Percentiles rank a stretch among this genome's conserved stretches.
phyloP scores from a whole-genome alignment of 2,888 invertebrate genomes.

The Oconnorella tubifera region DNA sequence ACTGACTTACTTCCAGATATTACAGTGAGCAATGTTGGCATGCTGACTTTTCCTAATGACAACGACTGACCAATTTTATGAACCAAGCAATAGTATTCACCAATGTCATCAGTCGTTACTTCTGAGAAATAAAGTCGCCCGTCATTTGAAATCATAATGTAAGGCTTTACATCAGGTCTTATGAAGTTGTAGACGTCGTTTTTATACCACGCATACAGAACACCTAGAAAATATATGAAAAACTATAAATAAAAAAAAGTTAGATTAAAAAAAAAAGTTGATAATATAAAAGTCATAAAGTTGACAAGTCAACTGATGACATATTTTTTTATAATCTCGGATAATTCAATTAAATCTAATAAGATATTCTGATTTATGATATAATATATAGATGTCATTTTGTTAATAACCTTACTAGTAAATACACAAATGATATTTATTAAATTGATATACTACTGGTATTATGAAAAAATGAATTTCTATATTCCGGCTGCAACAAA shows the following conservation, averaged over 20 bases:
- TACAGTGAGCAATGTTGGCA: slow-evolving; percentile 42
- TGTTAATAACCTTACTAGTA: no score
- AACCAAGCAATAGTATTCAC: slow-evolving; percentile 41
- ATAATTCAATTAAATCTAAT: no score
- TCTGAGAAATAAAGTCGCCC: slow-evolving; percentile 96
- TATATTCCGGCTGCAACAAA: no score
- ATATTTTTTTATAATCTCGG: no score
- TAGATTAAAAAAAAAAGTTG: no score
- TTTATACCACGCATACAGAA: slow-evolving; percentile 87
- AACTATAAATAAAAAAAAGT: background rate
- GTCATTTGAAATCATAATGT: slow-evolving; percentile 86
- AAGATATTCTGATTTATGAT: no score
- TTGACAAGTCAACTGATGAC: background rate
- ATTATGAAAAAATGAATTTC: no score
- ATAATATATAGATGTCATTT: no score
- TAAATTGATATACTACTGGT: no score
- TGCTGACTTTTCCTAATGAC: slow-evolving; percentile 40
- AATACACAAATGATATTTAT: no score
- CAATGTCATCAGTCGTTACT: slow-evolving; percentile 70
- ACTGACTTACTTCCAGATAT: slow-evolving; percentile 41
- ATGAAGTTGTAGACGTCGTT: slow-evolving; percentile 86
- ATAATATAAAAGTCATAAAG: background rate
- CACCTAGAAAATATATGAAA: slow-evolving; percentile 57
- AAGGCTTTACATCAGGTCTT: slow-evolving; percentile 76
- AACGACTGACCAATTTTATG: slow-evolving; percentile 33